Percentiles rank a stretch among this genome's conserved stretches.
phyloP scores from a whole-genome alignment of 2,113 vertebrate species.

The Heliornis fulica region DNA sequence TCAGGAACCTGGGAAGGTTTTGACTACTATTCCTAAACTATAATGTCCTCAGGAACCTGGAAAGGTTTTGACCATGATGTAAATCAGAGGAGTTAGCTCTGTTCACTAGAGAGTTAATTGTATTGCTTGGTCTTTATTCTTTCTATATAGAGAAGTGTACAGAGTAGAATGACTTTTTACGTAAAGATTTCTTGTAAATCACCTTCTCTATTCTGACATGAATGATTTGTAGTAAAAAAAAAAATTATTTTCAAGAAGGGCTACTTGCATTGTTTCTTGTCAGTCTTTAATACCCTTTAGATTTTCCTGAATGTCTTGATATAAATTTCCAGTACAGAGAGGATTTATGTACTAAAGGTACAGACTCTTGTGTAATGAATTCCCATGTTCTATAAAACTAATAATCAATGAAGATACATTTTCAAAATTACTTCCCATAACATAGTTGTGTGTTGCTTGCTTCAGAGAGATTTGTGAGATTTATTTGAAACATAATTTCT shows the following conservation, averaged over 20 bases:
- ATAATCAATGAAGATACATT: constrained; percentile 1
- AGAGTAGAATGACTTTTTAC: neutral
- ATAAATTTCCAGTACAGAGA: neutral
- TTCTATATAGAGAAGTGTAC: neutral
- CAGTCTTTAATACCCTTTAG: constrained; percentile 4
- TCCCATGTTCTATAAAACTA: neutral
- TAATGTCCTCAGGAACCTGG: neutral
- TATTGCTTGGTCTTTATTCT: neutral
- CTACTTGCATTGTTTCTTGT: neutral
- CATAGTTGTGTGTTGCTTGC: neutral
- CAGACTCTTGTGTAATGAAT: neutral
- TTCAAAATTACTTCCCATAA: constrained; percentile 7
- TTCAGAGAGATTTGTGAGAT: neutral
- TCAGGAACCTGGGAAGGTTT: neutral
- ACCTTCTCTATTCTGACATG: neutral
- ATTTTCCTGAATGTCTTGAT: neutral
- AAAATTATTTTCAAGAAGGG: neutral
- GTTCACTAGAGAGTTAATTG: neutral
- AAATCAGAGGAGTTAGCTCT: neutral
- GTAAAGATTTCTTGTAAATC: neutral
- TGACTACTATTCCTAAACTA: neutral
- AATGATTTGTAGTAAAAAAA: neutral
- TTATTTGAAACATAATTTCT: constrained; percentile 4
- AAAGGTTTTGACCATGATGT: neutral
- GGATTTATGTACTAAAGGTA: neutral